Evolutionary conservation across 2,888 invertebrate species (phyloP), one percentile per base, ranked within the genome.

Genomic region (Aphelenchoides bicaudatus): DNA sequence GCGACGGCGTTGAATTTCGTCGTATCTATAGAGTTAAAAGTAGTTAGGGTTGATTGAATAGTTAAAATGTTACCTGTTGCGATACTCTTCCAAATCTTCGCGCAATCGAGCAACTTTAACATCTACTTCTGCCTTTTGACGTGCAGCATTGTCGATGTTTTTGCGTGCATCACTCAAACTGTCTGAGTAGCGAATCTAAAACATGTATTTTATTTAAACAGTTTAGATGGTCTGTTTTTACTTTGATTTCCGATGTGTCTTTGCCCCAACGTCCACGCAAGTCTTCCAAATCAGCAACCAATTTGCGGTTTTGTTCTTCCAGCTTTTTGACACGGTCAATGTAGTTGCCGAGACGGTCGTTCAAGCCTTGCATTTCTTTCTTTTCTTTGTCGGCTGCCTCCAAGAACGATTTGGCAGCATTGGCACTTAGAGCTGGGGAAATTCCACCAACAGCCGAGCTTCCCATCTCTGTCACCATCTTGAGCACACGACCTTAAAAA

Each of bases 291-390:
- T 78, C 78, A 31, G 71, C 71, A 29, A 77, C 78, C 46, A 78
- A 65, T 61, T 78, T 74, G 27, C 78, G 65, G 66, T 78, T 78
- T 65, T 77, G 74, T 62, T 75, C 78, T 59, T 78, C 78, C 55
- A 78, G 68, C 39, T 71, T 70, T 67, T 78, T 78, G 50, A 78
- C 78, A n/a, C 78, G 81, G 72, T 84, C 83, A 65, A 83, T 83
- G 78, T 83, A 83, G 77, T 76, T 78, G 71, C 81, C 83, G 64
- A 83, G 82, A 59, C 83, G 78, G 70, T 83, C 83, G 73, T 83
- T 83, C 66, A 83, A 72, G 47, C 75, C 75, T 63, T 73, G 59
- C 62, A 68, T 81, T 65, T 82, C 82, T 68, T 81, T 81, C 80
- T 83, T 83, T 73, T 83, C 83, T 69, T 77, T 79, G 62, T 81